Conservation (phyloP, 2,113 vertebrate genomes). For the Chamaetylas fuelleborni region DNA sequence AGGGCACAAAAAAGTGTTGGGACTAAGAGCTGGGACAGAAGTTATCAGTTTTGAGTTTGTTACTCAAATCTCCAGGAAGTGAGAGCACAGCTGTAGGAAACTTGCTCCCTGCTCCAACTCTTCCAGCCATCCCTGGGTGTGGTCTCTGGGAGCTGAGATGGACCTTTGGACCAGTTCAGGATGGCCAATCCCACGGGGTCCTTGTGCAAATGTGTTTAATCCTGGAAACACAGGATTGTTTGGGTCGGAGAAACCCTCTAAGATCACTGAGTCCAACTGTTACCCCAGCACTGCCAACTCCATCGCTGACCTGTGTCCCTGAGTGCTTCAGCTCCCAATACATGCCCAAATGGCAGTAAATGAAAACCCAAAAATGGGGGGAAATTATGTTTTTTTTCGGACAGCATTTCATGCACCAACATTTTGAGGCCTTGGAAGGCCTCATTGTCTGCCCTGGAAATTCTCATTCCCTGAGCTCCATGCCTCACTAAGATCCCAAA, state of each 20-base stretch:
- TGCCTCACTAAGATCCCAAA: background rate
- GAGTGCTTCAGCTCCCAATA: background rate
- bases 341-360: background rate
- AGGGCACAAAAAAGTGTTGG: rapidly evolving
- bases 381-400: background rate
- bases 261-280: background rate
- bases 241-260: background rate
- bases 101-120: rapidly evolving
- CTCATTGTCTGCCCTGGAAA: background rate
- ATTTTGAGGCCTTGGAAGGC: background rate
- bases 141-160: background rate
- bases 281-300: background rate
- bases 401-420: background rate
- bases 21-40: background rate
- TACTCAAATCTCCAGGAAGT: background rate
- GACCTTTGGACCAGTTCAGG: background rate
- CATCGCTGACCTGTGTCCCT: background rate
- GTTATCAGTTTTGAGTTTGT: background rate
- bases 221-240: background rate
- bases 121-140: background rate
- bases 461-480: background rate
- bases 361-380: background rate
- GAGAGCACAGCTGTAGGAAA: background rate
- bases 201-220: background rate
- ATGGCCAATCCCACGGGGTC: rapidly evolving